phyloP scores from a whole-genome alignment of 1,140 invertebrate genomes.

The Apocrypta bakeri region DNA sequence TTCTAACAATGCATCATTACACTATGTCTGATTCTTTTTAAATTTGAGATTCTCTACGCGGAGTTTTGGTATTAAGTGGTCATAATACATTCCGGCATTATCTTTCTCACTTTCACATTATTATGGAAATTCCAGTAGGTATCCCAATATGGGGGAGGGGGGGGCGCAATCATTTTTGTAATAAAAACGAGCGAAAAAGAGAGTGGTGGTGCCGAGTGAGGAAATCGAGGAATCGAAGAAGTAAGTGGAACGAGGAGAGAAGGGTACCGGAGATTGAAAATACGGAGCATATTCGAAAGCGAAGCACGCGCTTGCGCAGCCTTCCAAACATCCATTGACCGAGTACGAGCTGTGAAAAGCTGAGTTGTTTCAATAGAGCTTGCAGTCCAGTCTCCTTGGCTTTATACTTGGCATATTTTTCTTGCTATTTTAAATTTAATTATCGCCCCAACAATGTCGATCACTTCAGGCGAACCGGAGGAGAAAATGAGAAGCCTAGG shows the following conservation, averaged over 20 bases:
- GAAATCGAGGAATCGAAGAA: constrained; percentile 1
- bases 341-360: background rate
- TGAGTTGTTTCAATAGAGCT: background rate
- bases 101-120: background rate
- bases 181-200: background rate
- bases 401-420: background rate
- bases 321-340: background rate
- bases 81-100: background rate
- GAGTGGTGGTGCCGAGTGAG: background rate
- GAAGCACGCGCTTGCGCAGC: background rate
- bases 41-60: background rate
- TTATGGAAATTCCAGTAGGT: constrained; percentile 1
- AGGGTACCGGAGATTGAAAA: constrained; percentile 6
- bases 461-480: background rate
- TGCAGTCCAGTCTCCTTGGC: too few relatives aligned
- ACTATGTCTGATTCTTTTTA: background rate
- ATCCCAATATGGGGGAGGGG: background rate
- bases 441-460: background rate
- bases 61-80: background rate
- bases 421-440: constrained; percentile 12
- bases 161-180: background rate
- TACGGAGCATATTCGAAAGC: background rate
- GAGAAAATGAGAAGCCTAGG: background rate
- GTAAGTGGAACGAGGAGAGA: constrained; percentile 4
- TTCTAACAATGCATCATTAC: background rate